These are phyloP conservation scores for Scelioninae gen. 2 DNA, from an alignment of 2,888 invertebrate species.

Conservation along the genomic window DNA sequence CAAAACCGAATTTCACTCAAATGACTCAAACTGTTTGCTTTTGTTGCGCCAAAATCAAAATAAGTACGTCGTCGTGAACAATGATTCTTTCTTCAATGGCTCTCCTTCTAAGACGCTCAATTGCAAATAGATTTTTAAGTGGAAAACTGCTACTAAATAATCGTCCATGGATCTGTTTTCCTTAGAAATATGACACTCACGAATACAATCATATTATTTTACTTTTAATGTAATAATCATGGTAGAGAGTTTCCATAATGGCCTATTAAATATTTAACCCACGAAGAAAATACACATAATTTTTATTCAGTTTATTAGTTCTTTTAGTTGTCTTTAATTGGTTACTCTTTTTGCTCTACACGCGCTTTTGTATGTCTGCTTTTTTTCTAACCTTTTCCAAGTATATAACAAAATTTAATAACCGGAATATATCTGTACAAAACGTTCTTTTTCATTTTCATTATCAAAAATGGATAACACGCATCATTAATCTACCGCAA, in stretches of 20 bases:
- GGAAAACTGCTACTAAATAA: conserved; percentile 75
- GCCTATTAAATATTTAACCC: conserved; percentile 65
- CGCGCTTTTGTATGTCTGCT: conserved; percentile 44
- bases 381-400: conserved; percentile 57
- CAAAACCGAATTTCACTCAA: conserved; percentile 39
- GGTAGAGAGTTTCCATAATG: conserved; percentile 63
- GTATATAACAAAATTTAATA: conserved; percentile 75
- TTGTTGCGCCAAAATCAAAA: conserved; percentile 21
- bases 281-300: conserved; percentile 75
- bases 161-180: conserved; percentile 75
- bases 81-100: conserved; percentile 15
- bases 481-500: conserved; percentile 64
- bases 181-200: conserved; percentile 75
- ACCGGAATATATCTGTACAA: conserved; percentile 76
- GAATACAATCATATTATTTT: conserved; percentile 73
- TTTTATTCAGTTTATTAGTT: conserved; percentile 60
- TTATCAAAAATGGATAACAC: conserved; percentile 73
- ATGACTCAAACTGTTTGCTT: conserved; percentile 12
- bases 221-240: conserved; percentile 53
- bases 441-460: conserved; percentile 67
- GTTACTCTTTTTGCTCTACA: conserved; percentile 58
- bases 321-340: conserved; percentile 53
- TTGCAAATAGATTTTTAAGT: conserved; percentile 54
- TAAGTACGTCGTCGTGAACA: conserved; percentile 37
- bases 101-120: conserved; percentile 11